phyloP scores from a whole-genome alignment of 2,797 vertebrate species.

The Benthosema pterotum region DNA sequence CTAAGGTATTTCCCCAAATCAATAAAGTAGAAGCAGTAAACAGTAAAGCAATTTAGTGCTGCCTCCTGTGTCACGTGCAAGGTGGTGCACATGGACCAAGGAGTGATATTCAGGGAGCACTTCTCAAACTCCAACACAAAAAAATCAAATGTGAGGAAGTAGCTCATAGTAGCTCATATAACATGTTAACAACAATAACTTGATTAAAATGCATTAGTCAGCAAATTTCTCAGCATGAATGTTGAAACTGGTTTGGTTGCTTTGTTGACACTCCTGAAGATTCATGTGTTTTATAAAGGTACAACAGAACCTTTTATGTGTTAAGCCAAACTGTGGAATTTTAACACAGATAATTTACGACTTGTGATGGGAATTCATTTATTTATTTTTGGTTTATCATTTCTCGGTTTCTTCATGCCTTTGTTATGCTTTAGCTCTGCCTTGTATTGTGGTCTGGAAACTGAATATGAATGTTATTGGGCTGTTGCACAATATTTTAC shows the following conservation, averaged over 20 bases:
- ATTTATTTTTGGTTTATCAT: neutral
- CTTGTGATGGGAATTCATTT: neutral
- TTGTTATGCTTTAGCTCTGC: too few relatives aligned
- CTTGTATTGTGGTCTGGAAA: neutral
- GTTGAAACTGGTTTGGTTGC: slow-evolving; percentile 19
- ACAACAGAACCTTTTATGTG: neutral
- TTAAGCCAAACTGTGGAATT: neutral
- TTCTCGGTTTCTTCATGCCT: neutral
- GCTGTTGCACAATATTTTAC: too few relatives aligned
- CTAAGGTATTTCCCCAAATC: too few relatives aligned
- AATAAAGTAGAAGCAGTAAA: too few relatives aligned
- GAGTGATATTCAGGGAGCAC: too few relatives aligned
- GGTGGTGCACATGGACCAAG: too few relatives aligned
- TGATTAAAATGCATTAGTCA: neutral
- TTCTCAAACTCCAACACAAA: too few relatives aligned
- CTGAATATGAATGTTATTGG: too few relatives aligned
- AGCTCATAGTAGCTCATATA: too few relatives aligned
- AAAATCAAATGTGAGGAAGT: too few relatives aligned
- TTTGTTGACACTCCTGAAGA: neutral
- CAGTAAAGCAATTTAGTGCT: too few relatives aligned
- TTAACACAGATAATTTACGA: neutral
- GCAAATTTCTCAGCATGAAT: neutral
- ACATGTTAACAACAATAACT: neutral
- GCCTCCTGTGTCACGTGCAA: too few relatives aligned
- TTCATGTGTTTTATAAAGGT: slow-evolving; percentile 3